Percentiles rank a stretch among this genome's conserved stretches.
These are phyloP conservation scores for Hemibagrus wyckioides DNA, from an alignment of 2,113 vertebrate genomes.

Conservation along the genomic window DNA sequence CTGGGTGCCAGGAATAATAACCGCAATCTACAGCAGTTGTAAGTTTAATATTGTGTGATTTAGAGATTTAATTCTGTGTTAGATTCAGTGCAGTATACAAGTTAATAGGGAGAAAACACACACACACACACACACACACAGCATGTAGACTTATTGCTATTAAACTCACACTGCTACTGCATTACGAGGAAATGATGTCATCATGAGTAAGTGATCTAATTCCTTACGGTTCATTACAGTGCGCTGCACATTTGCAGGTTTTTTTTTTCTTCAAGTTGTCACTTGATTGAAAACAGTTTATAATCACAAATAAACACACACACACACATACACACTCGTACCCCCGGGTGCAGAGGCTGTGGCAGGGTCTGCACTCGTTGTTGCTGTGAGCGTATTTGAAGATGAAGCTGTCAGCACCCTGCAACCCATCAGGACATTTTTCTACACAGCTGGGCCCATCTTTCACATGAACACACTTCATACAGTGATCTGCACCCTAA, in stretches of 20 bases:
- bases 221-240: not conserved
- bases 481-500: constrained; percentile 93
- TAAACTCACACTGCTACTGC: not conserved
- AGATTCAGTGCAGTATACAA: not conserved
- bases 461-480: constrained; percentile 92
- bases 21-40: not conserved
- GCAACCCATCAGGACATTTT: constrained; percentile 92
- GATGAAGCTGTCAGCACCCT: constrained; percentile 93
- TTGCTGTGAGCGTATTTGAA: constrained; percentile 96
- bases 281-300: not conserved
- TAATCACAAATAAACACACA: constrained; percentile 9
- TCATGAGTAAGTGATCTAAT: not conserved
- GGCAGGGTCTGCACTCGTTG: constrained; percentile 92
- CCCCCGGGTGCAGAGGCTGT: constrained; percentile 96
- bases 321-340: constrained; percentile 67
- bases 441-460: constrained; percentile 97
- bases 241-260: not conserved
- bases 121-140: constrained; percentile 4
- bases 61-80: constrained; percentile 18
- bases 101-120: not conserved
- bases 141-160: not conserved
- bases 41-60: not conserved
- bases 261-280: not conserved
- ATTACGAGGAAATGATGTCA: constrained; percentile 2
- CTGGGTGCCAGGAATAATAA: constrained; percentile 6